Evolutionary conservation across 2,797 vertebrate species (phyloP).

Genomic region (Percopsis omiscomaycus): DNA sequence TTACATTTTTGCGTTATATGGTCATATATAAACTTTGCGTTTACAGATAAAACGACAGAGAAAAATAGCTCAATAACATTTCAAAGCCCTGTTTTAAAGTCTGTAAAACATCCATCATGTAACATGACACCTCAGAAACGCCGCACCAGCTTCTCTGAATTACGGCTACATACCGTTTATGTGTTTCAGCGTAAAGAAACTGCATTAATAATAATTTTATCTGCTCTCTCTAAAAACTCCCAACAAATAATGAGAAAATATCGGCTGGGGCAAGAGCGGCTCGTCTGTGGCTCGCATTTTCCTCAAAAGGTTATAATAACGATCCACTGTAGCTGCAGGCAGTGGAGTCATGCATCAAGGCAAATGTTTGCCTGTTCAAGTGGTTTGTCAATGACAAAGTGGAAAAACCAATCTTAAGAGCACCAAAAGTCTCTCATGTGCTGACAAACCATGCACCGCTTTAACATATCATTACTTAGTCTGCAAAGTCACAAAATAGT

Average conservation of each 20-base stretch:
- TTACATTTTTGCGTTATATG: constrained; percentile 47
- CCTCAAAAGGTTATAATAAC: constrained; percentile 72
- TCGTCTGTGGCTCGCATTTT: constrained; percentile 57
- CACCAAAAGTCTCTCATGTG: constrained; percentile 53
- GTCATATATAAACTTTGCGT: constrained; percentile 66
- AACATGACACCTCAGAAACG: constrained; percentile 67
- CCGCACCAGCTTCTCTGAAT: constrained; percentile 64
- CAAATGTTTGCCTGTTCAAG: constrained; percentile 75
- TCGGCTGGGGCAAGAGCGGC: constrained; percentile 49
- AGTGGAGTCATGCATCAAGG: constrained; percentile 71
- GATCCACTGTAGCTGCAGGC: constrained; percentile 63
- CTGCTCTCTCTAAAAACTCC: constrained; percentile 28
- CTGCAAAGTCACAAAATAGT: constrained; percentile 47
- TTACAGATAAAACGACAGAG: constrained; percentile 49
- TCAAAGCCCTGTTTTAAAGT: constrained; percentile 61
- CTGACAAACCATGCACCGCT: constrained; percentile 56
- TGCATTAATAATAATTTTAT: constrained; percentile 24
- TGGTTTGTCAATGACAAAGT: constrained; percentile 75
- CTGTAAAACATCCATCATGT: constrained; percentile 72
- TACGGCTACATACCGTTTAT: constrained; percentile 51
- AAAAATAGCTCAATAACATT: constrained; percentile 66
- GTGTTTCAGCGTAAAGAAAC: constrained; percentile 47
- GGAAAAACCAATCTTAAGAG: constrained; percentile 61
- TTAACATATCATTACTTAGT: constrained; percentile 62
- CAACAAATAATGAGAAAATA: constrained; percentile 50